These are phyloP conservation scores for Macquaria ambigua DNA, from an alignment of 2,113 vertebrate species.

Conservation along the genomic window DNA sequence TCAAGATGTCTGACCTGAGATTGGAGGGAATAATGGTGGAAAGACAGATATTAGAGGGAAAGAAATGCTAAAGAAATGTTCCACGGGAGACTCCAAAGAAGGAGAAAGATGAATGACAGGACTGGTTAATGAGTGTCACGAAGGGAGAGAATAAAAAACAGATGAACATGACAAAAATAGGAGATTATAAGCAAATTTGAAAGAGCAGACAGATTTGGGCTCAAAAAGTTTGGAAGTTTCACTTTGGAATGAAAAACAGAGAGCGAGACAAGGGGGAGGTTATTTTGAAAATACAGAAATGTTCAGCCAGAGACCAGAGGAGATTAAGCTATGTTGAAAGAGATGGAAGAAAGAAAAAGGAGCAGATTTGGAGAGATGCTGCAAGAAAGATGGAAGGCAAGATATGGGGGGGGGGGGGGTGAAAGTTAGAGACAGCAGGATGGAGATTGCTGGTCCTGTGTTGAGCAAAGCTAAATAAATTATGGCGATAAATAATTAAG, in stretches of 20 bases:
- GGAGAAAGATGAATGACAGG: constrained; percentile 25
- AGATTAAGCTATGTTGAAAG: constrained; percentile 34
- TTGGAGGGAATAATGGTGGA: not conserved
- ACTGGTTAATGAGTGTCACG: constrained; percentile 13
- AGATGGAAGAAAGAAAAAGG: constrained; percentile 38
- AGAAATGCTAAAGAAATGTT: not conserved
- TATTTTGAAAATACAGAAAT: constrained; percentile 32
- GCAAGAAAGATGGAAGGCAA: constrained; percentile 33
- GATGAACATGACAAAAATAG: not conserved
- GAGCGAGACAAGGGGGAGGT: not conserved
- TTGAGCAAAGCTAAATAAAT: constrained; percentile 82
- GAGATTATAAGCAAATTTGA: not conserved
- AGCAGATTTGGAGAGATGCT: constrained; percentile 27
- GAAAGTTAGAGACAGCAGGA: constrained; percentile 65
- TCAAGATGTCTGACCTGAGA: not conserved
- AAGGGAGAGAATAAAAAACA: not conserved
- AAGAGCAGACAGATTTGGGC: not conserved
- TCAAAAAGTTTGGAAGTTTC: constrained; percentile 11
- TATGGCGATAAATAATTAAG: constrained; percentile 81
- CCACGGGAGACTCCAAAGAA: not conserved
- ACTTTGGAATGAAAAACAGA: not conserved
- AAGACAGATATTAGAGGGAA: not conserved
- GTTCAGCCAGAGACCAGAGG: constrained; percentile 9
- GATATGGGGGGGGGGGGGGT: constrained; percentile 26
- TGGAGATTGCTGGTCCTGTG: constrained; percentile 74